Evolutionary conservation across 2,797 vertebrate genomes (phyloP), one percentile per base, ranked within the genome.

Genomic region (Cygnus olor): DNA sequence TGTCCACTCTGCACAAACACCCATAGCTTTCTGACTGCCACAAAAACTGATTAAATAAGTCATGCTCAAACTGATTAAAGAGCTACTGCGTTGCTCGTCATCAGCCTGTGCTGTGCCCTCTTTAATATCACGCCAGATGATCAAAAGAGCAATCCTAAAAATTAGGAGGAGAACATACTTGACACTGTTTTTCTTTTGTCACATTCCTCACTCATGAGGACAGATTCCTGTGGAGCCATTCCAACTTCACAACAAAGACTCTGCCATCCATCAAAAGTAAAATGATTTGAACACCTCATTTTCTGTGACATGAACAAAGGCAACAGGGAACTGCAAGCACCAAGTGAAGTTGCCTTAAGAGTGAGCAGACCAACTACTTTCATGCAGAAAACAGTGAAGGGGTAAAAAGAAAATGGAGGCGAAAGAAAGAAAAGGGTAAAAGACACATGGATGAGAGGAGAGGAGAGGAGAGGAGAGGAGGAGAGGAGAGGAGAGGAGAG

Each of bases 281-380:
- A 87, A 78, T 1, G 13, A 95, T 92, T 95, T 93, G 81, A 90
- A 94, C 69, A 85, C 61, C 53, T 90, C 34, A 38, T 94, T 90
- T 96, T 94, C 90, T 87, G 88, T 89, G 95, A 72, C 85, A 85
- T n/a, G 92, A 95, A 95, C 72, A 87, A 63, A 45, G 32, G 65
- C 90, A 87, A 61, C 11, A 14, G 18, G 36, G 66, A 63, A 77
- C 1, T 1, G 45, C 36, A 87, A 74, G 24, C 22, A 60, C 18
- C 25, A 38, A 71, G 32, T 16, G 22, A 38, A 74, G 38, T n/a
- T 68, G 72, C 57, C 45, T 56, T 60, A 64, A 47, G 11, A 65
- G 49, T 9, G 44, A n/a, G 17, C 24, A 89, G 25, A 28, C 9
- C 44, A 80, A 80, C 19, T 27, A 19, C 51, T 76, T 63, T 16